Evolutionary conservation across 1,140 invertebrate species (phyloP).

Genomic region (Euura saliciscinereae): DNA sequence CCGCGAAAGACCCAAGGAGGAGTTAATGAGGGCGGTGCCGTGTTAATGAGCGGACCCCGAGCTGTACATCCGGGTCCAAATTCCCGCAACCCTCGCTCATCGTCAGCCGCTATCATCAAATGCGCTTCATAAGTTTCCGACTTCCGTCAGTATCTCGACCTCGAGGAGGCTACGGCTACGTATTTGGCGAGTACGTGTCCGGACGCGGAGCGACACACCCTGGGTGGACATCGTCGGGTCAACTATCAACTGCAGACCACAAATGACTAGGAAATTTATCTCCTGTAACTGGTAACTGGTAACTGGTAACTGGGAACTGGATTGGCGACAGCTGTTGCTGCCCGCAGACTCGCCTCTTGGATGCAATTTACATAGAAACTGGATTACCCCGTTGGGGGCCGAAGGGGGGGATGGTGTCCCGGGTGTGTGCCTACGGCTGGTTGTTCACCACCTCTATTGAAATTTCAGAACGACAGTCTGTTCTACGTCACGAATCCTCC

Average conservation of each 20-base stretch:
- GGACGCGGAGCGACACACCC: no score
- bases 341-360: constrained; percentile 1
- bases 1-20: constrained; percentile 11
- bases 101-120: background rate
- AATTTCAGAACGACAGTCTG: background rate
- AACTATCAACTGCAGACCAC: background rate
- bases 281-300: background rate
- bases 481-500: background rate
- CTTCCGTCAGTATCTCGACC: no score
- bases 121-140: no score
- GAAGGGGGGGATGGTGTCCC: no score
- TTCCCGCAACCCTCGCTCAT: background rate
- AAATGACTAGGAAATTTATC: constrained; percentile 7
- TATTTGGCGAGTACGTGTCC: no score
- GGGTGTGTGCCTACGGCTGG: background rate
- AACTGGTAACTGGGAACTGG: no score
- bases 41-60: constrained; percentile 32
- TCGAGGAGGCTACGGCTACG: no score
- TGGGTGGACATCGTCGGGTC: background rate
- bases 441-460: background rate
- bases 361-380: constrained; percentile 3
- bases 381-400: background rate
- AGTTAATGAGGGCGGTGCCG: constrained; percentile 30
- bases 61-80: constrained; percentile 26
- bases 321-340: constrained; percentile 6